Evolutionary conservation across 2,797 vertebrate species (phyloP), one percentile per base, ranked within the genome.

Genomic region (Malurus leucopterus): DNA sequence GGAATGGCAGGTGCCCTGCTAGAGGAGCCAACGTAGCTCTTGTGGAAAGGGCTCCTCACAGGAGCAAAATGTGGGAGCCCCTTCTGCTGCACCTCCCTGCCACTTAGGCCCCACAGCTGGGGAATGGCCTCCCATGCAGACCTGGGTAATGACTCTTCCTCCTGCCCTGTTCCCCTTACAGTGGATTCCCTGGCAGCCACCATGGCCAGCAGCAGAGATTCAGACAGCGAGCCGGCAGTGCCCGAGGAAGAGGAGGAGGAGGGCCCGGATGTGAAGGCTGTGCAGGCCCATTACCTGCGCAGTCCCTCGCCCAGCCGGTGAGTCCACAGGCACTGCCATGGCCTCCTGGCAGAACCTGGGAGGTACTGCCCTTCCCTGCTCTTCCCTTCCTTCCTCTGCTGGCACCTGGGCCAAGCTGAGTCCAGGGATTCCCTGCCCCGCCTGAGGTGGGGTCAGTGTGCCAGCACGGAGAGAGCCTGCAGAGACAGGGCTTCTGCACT

Each of bases 231-330:
- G 68, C 98, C 97, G 86, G 96, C 82, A 2, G 98, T 98, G 44
- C 98, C 98, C 0, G 75, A 91, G 2, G 96, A 96, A 61, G 83
- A 93, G 2, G 97, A 97, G 38, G 97, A 96, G 1, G 96, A 96
- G 4, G 93, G 94, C 20, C 76, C 27, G 0, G 91, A 95, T 0
- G 96, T 99, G 92, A 96, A 91, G 61, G 96, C 97, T 0, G 95
- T 99, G 62, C 99, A 99, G 96, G 98, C 98, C 8, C 98, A 74
- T 23, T 99, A 99, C 91, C 98, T 99, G 29, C 98, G 99, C 87
- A 99, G 98, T 84, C 97, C 99, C 7, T 99, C 99, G 2, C 99
- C 99, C 80, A 99, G 98, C 96, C 97, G 94, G 97, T 98, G 88
- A 96, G 97, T 91, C 32, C 9, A 0, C 41, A 9, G 58, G 46